Conservation (phyloP, 2,113 vertebrate genomes). For the Xerus inauris region DNA sequence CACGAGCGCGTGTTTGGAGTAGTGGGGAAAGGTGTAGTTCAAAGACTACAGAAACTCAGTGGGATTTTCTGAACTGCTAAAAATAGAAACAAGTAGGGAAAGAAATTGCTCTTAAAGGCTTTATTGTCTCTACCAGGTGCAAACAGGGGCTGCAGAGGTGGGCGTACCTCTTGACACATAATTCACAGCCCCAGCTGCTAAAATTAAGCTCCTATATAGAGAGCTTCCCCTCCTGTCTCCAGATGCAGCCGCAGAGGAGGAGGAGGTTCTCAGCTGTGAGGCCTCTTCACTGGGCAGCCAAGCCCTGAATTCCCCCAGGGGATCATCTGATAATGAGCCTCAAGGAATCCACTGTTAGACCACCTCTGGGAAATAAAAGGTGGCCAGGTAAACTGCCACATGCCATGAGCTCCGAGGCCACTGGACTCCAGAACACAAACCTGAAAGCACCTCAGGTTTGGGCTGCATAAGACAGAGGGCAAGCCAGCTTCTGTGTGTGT, state of each 20-base stretch:
- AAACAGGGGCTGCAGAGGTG: constrained; percentile 52
- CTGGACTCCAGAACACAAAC: fast-evolving
- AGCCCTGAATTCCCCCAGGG: background rate
- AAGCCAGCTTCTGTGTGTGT: fast-evolving
- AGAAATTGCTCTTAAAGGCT: constrained; percentile 59
- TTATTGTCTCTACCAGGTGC: constrained; percentile 66
- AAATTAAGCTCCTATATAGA: constrained; percentile 30
- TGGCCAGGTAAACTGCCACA: fast-evolving
- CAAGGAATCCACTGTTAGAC: background rate
- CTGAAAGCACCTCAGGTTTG: fast-evolving
- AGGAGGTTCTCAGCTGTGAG: background rate
- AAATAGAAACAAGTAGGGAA: constrained; percentile 31
- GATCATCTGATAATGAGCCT: fast-evolving
- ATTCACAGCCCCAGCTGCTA: background rate
- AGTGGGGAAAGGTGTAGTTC: background rate
- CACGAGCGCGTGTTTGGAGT: too few relatives aligned
- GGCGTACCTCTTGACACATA: constrained; percentile 31
- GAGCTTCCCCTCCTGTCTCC: too few relatives aligned
- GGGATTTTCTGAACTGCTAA: constrained; percentile 43
- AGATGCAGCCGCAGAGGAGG: background rate
- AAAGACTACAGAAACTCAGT: background rate
- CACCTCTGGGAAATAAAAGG: background rate
- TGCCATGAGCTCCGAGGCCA: fast-evolving
- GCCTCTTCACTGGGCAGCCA: background rate
- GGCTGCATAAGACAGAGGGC: background rate